phyloP scores from a whole-genome alignment of 2,113 vertebrate species.

The Stigmatopora argus region DNA sequence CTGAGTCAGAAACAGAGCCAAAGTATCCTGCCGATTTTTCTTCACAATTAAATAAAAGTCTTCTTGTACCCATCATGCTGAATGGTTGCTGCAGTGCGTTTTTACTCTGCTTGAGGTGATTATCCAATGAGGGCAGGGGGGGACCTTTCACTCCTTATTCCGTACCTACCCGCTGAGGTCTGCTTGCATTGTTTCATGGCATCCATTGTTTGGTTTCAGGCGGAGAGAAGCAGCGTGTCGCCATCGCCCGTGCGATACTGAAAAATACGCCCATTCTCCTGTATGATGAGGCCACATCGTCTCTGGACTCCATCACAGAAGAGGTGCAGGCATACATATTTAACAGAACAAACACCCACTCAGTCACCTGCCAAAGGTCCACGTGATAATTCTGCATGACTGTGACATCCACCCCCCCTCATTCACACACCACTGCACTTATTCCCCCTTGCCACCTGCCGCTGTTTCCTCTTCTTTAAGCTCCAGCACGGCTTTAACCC shows the following conservation, averaged over 20 bases:
- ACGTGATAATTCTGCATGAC: constrained; percentile 49
- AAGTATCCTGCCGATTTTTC: constrained; percentile 38
- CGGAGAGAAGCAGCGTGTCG: constrained; percentile 95
- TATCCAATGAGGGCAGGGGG: constrained; percentile 17
- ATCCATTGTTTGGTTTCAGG: constrained; percentile 67
- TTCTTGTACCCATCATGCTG: constrained; percentile 10
- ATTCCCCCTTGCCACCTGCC: constrained; percentile 53
- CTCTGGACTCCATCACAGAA: constrained; percentile 96
- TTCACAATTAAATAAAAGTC: constrained; percentile 43
- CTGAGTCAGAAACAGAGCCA: constrained; percentile 30
- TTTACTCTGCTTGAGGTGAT: constrained; percentile 25
- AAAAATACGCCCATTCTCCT: constrained; percentile 89
- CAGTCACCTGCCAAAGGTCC: constrained; percentile 47
- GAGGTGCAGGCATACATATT: constrained; percentile 75
- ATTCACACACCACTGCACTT: constrained; percentile 9
- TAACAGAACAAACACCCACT: constrained; percentile 48
- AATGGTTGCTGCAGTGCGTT: constrained; percentile 6
- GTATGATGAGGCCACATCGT: constrained; percentile 98
- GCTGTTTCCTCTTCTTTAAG: constrained; percentile 37
- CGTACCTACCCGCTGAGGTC: constrained; percentile 1
- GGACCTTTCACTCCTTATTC: constrained; percentile 3
- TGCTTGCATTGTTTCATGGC: constrained; percentile 7
- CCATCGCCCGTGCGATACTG: constrained; percentile 90
- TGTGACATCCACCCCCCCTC: constrained; percentile 30
- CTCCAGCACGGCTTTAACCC: constrained; percentile 44